These are phyloP conservation scores for Acrocephalus kingi DNA, from an alignment of 2,113 vertebrate species.

Conservation along the genomic window DNA sequence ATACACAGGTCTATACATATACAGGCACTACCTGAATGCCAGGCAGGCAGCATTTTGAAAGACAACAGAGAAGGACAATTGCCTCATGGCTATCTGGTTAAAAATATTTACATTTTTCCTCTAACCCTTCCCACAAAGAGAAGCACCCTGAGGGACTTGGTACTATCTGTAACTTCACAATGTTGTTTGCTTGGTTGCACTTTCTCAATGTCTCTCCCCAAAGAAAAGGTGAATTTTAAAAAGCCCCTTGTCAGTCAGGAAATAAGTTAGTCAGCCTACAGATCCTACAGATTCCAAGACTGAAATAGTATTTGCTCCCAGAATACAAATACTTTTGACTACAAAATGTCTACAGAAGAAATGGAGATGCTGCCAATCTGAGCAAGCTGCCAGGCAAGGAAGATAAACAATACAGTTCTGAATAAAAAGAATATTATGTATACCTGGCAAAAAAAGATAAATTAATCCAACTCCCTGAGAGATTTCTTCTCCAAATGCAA, in stretches of 20 bases:
- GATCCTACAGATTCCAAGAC: not conserved
- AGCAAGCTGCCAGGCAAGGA: not conserved
- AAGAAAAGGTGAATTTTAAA: not conserved
- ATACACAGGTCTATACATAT: no score
- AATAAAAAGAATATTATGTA: constrained; percentile 11
- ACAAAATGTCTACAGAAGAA: not conserved
- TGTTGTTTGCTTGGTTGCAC: not conserved
- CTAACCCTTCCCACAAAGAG: not conserved
- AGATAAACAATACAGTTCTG: not conserved
- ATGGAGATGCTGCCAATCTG: not conserved
- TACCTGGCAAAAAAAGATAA: not conserved
- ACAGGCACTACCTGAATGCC: not conserved
- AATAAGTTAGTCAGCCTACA: not conserved
- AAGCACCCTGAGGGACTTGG: not conserved
- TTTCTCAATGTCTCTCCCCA: not conserved
- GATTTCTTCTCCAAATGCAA: not conserved
- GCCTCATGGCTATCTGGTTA: not conserved
- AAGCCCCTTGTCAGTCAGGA: not conserved
- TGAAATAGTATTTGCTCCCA: not conserved
- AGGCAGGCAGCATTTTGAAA: not conserved
- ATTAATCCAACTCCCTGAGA: not conserved
- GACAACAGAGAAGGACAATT: not conserved
- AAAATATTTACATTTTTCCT: not conserved
- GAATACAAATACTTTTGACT: not conserved
- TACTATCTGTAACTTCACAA: not conserved